Evolutionary conservation across 1,140 invertebrate species (phyloP).

Genomic region (Paramacrobiotus metropolitanus): DNA sequence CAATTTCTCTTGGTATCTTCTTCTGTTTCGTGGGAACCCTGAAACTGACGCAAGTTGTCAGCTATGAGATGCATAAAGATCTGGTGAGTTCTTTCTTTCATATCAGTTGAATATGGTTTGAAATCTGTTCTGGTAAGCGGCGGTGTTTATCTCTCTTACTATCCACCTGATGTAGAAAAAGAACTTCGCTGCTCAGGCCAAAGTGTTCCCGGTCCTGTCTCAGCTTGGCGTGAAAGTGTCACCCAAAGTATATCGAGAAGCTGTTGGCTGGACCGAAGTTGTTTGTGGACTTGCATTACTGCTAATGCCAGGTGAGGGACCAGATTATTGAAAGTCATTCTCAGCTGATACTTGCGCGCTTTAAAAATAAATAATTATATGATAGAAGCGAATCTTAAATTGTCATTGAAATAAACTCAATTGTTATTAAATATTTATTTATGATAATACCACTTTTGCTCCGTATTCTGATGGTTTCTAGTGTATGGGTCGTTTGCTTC

Average conservation of each 20-base stretch:
- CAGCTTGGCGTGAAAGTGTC: neutral
- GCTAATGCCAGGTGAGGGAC: neutral
- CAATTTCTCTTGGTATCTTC: neutral
- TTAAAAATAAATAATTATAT: too few relatives aligned
- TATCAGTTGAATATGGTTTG: neutral
- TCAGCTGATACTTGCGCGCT: too few relatives aligned
- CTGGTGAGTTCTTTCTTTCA: neutral
- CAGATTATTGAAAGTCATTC: too few relatives aligned
- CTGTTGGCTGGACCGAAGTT: neutral
- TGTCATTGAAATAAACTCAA: too few relatives aligned
- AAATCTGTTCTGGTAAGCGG: neutral
- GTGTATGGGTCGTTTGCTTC: too few relatives aligned
- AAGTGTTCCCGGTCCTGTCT: neutral
- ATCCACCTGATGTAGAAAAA: conserved; percentile 1
- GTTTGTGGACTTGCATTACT: neutral
- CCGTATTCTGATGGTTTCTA: too few relatives aligned
- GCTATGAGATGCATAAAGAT: conserved; percentile 3
- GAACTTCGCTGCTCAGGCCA: conserved; percentile 1
- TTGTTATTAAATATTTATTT: too few relatives aligned
- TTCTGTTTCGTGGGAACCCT: neutral
- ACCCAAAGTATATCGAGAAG: neutral
- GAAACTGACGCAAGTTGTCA: conserved; percentile 2
- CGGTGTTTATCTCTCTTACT: too few relatives aligned
- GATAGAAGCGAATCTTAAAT: too few relatives aligned
- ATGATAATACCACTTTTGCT: too few relatives aligned